These are phyloP conservation scores for Meloe dianella DNA, from an alignment of 2,888 invertebrate genomes.

Conservation along the genomic window DNA sequence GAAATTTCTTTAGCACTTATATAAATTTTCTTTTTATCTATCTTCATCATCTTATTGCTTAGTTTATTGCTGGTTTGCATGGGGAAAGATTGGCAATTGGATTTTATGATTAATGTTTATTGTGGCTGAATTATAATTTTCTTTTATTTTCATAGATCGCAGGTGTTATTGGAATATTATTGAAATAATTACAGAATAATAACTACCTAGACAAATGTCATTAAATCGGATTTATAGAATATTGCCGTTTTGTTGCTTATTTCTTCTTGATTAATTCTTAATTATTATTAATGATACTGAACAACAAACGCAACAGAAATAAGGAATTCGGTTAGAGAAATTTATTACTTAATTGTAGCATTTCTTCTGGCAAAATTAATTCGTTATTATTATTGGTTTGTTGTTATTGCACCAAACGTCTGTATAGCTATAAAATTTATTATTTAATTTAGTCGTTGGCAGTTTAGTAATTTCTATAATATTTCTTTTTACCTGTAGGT, in stretches of 20 bases:
- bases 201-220: neutral
- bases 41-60: neutral
- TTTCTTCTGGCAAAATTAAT: neutral
- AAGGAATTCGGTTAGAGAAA: neutral
- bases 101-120: neutral
- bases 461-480: neutral
- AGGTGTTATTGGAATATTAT: neutral
- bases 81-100: too few species aligned
- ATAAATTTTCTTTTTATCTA: too few species aligned
- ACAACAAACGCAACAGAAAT: neutral
- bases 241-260: neutral
- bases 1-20: neutral
- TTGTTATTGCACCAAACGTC: neutral
- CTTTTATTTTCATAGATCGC: neutral
- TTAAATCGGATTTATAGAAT: neutral
- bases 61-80: neutral
- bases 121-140: neutral
- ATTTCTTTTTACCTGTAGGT: neutral
- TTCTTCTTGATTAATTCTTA: too few species aligned
- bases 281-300: neutral
- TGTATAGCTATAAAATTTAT: neutral
- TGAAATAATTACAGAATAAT: neutral
- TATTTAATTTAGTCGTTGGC: neutral
- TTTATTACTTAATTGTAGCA: conserved; percentile 3
- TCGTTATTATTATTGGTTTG: neutral